Evolutionary conservation across 2,797 vertebrate genomes (phyloP).

Genomic region (Falco cherrug): DNA sequence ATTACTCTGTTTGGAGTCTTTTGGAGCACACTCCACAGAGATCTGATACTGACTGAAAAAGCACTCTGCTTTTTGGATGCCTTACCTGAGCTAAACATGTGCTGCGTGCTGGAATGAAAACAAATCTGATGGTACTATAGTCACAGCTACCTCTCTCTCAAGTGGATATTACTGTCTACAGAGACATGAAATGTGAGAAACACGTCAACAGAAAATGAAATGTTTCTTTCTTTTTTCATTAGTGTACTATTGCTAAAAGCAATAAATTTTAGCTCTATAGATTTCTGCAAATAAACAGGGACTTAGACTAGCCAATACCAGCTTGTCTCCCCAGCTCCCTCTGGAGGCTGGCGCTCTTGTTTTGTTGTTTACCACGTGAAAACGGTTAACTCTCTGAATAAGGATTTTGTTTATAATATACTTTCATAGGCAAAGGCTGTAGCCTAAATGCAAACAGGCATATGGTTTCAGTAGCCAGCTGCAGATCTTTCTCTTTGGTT

Average conservation of each 20-base stretch:
- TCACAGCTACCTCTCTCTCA: background rate
- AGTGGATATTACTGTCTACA: background rate
- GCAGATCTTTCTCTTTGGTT: background rate
- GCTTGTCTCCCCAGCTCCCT: background rate
- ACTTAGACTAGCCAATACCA: background rate
- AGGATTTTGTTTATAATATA: background rate
- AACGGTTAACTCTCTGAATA: background rate
- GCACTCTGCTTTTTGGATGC: background rate
- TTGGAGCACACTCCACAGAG: background rate
- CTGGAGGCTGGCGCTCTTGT: background rate
- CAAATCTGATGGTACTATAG: rapidly evolving
- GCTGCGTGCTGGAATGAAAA: background rate
- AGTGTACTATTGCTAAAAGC: background rate
- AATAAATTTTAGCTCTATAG: background rate
- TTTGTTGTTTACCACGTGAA: background rate
- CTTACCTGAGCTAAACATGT: background rate
- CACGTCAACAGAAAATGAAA: background rate
- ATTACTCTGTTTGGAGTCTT: background rate
- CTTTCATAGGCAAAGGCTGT: background rate
- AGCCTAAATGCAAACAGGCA: background rate
- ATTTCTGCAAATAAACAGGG: background rate
- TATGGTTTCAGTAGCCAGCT: conserved; percentile 42
- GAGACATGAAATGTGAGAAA: background rate
- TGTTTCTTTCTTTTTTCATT: background rate
- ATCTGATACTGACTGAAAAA: background rate